Percentiles rank a stretch among this genome's conserved stretches.
Conservation (phyloP, 2,888 invertebrate genomes). For the Luperina nickerlii region DNA sequence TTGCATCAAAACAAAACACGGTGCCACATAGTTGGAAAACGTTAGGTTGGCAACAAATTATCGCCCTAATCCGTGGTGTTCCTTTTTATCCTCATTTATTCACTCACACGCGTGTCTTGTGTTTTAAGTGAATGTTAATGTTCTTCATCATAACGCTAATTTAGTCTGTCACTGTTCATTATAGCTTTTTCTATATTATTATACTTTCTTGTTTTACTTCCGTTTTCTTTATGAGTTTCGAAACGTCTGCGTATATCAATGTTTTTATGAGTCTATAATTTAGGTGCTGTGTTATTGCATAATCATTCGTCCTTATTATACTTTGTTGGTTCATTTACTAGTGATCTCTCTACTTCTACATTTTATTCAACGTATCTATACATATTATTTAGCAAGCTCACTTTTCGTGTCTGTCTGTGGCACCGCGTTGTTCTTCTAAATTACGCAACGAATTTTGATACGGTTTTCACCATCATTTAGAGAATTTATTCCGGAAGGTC, state of each 20-base stretch:
- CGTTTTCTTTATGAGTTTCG: constrained; percentile 50
- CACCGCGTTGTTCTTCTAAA: neutral
- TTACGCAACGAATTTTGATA: neutral
- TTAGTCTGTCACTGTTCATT: constrained; percentile 71
- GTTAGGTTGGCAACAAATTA: constrained; percentile 70
- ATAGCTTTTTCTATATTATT: constrained; percentile 62
- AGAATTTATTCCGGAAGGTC: too few species aligned
- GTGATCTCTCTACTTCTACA: neutral
- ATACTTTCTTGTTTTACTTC: constrained; percentile 66
- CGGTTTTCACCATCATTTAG: neutral
- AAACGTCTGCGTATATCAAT: constrained; percentile 29
- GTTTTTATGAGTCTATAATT: constrained; percentile 20
- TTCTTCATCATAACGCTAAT: constrained; percentile 80
- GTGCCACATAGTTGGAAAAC: constrained; percentile 54
- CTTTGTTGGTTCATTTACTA: neutral
- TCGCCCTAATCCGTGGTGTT: constrained; percentile 72
- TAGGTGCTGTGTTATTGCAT: neutral
- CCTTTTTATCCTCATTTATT: constrained; percentile 75
- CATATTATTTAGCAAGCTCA: neutral
- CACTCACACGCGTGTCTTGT: constrained; percentile 66
- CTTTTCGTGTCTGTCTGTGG: neutral
- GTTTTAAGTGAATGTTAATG: constrained; percentile 79
- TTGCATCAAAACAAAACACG: constrained; percentile 48
- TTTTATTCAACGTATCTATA: neutral
- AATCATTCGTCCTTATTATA: constrained; percentile 5